These are phyloP conservation scores for Polydrusus pterygomalis DNA, from an alignment of 2,888 invertebrate species.

Conservation along the genomic window DNA sequence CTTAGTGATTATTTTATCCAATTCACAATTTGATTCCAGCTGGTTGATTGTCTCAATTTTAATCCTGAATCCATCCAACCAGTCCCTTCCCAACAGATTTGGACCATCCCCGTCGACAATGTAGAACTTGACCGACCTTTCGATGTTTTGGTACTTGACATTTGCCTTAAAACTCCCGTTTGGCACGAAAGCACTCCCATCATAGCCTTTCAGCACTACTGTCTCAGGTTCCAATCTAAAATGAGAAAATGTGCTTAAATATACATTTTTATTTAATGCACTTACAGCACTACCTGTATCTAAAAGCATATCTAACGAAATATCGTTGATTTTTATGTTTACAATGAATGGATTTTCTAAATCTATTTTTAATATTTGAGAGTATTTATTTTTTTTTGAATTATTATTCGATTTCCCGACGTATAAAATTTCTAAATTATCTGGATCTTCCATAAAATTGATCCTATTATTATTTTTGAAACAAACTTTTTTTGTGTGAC, in stretches of 20 bases:
- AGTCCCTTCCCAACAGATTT: slow-evolving; percentile 44
- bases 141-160: background rate
- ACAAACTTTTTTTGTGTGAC: slow-evolving; percentile 2
- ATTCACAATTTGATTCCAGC: slow-evolving; percentile 12
- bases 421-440: no score
- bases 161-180: slow-evolving; percentile 7
- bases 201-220: slow-evolving; percentile 5
- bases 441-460: background rate
- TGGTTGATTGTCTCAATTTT: background rate
- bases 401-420: no score
- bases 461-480: background rate
- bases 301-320: background rate
- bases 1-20: slow-evolving; percentile 32
- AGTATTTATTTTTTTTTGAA: no score
- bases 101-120: background rate
- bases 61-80: slow-evolving; percentile 28
- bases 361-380: background rate
- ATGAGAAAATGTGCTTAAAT: slow-evolving; percentile 8
- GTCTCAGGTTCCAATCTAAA: background rate
- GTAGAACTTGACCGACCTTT: background rate
- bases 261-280: background rate
- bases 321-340: background rate
- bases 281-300: slow-evolving; percentile 11
- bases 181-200: slow-evolving; percentile 12
- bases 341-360: background rate